These are phyloP conservation scores for Scaeva pyrastri DNA, from an alignment of 2,888 invertebrate species.

Conservation along the genomic window DNA sequence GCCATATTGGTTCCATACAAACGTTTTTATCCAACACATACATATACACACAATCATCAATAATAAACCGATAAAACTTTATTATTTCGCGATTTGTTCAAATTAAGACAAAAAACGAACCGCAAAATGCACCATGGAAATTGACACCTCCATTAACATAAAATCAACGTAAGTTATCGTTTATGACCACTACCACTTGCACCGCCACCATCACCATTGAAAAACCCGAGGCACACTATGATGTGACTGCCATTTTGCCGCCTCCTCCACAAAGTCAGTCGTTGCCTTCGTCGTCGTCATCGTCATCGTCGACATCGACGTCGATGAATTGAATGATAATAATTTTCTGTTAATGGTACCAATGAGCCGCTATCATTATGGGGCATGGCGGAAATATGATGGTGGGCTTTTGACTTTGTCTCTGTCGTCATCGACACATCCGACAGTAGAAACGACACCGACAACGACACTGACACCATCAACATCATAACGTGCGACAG, in stretches of 20 bases:
- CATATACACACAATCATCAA: slow-evolving; percentile 14
- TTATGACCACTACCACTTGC: slow-evolving; percentile 52
- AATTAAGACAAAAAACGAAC: slow-evolving; percentile 71
- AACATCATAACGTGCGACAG: slow-evolving; percentile 49
- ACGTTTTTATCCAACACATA: background rate
- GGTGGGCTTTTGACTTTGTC: slow-evolving; percentile 69
- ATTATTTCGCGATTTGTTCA: slow-evolving; percentile 74
- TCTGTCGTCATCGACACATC: slow-evolving; percentile 71
- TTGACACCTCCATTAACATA: slow-evolving; percentile 74
- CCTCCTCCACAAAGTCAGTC: slow-evolving; percentile 8
- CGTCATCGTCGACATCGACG: slow-evolving; percentile 11
- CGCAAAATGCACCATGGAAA: slow-evolving; percentile 66
- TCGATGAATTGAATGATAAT: slow-evolving; percentile 72
- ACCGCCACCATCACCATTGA: background rate
- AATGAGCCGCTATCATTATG: slow-evolving; percentile 52
- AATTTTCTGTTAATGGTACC: slow-evolving; percentile 70
- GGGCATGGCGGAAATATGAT: slow-evolving; percentile 47
- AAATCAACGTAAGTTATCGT: slow-evolving; percentile 74
- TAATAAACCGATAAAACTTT: slow-evolving; percentile 63
- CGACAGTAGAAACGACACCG: slow-evolving; percentile 50
- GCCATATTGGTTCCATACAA: slow-evolving; percentile 3
- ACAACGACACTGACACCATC: slow-evolving; percentile 64
- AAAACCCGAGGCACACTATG: slow-evolving; percentile 4
- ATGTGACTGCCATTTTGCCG: background rate
- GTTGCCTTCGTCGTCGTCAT: slow-evolving; percentile 46